phyloP scores from a whole-genome alignment of 2,888 invertebrate genomes.

The Gnatocerus cornutus region DNA sequence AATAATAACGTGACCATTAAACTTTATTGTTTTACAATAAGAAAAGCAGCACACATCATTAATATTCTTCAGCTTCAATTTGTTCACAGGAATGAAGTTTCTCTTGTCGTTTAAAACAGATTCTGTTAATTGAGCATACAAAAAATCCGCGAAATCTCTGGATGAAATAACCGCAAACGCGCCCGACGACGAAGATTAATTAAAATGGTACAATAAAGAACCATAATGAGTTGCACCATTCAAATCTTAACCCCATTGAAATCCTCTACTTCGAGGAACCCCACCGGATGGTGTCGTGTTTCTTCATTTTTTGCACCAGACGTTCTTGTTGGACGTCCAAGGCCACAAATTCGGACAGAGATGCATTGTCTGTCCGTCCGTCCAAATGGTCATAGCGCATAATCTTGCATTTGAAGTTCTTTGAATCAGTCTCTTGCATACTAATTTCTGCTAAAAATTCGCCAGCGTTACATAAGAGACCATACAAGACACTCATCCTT shows the following conservation, averaged over 20 bases:
- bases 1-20: slow-evolving; percentile 12
- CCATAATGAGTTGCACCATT: slow-evolving; percentile 15
- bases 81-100: too few relatives aligned
- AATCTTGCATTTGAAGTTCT: slow-evolving; percentile 2
- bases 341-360: slow-evolving; percentile 30
- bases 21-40: slow-evolving; percentile 22
- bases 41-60: slow-evolving; percentile 10
- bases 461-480: not conserved
- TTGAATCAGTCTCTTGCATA: not conserved
- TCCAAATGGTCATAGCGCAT: too few relatives aligned
- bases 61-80: slow-evolving; percentile 12
- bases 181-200: slow-evolving; percentile 16
- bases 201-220: slow-evolving; percentile 18
- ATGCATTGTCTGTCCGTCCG: too few relatives aligned
- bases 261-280: slow-evolving; percentile 32
- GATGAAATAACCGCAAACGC: not conserved
- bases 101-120: not conserved
- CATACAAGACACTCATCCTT: not conserved
- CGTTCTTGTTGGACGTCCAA: slow-evolving; percentile 26
- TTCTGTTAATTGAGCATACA: not conserved
- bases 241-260: slow-evolving; percentile 31
- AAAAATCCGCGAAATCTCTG: not conserved
- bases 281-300: slow-evolving; percentile 41
- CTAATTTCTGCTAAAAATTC: not conserved
- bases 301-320: slow-evolving; percentile 29